Base-by-base conservation (phyloP, 2,797 vertebrate species). In the Rhinoraja longicauda region DNA sequence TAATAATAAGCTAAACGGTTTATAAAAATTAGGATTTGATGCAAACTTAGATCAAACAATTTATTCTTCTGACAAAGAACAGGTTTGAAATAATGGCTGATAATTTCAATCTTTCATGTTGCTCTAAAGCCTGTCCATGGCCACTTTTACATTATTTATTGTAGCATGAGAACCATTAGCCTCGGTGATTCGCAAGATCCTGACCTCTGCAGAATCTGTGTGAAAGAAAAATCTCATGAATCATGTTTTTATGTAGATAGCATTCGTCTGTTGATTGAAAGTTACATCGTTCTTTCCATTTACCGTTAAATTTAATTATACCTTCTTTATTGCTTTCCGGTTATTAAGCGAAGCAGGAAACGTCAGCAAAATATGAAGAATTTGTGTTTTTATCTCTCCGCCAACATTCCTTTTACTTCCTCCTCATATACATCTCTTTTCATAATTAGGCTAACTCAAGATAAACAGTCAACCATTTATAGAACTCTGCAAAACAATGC, bases 101-200 rank as follows among this genome's bases (percentile, higher is more conserved):
- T 62, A 62, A 90, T 90, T 70, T 90, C 64, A 70, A 90, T 90
- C 32, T 70, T 90, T 90, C n/a, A 90, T 90, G 36, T 90, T 13
- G 70, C 64, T 90, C 86, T 70, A 39, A 70, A 24, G 62, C 19
- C 86, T 90, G 90, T 75, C 90, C 90, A 72, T n/a, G 12, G 92
- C 64, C 67, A 73, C 90, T 91, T 91, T 45, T 36, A 39, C 70
- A 75, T 75, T 92, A 92, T 92, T 92, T 92, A 92, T 92, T 92
- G 45, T 24, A 92, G 24, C 90, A 92, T 57, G 12, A 92, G 90
- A 92, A 57, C 70, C 45, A 92, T 92, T 75, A 92, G 90, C 70
- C 29, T 13, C 39, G 57, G 90, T n/a, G 72, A 92, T 92, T 70
- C 73, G 70, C 70, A 92, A 92, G 39, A 75, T 17, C 64, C 67